Evolutionary conservation across 2,888 invertebrate genomes (phyloP), one percentile per base, ranked within the genome.

Genomic region (Eretmocerus hayati): DNA sequence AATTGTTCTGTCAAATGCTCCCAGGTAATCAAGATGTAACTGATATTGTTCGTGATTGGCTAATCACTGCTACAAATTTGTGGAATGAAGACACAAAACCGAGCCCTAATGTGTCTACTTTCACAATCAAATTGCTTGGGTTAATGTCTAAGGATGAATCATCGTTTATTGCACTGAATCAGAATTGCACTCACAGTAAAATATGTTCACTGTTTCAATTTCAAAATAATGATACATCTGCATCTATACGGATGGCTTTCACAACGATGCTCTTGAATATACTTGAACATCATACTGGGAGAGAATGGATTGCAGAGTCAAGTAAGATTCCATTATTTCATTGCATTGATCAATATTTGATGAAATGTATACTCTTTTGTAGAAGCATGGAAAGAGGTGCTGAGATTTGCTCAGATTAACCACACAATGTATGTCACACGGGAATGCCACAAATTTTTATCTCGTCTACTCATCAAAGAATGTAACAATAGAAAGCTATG

Each of bases 391-490:
- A 76, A 74, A 50, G 76, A 81, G 57, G 77, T 85, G 22, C 68
- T 86, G 4, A 75, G 74, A 48, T 77, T 81, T 42, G 81, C 80
- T 51, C 78, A 82, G 57, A 74, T 78, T 46, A 81, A 80, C 65
- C 80, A 82, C 52, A 87, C 87, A 0, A 73, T 87, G 33, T 88
- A 87, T 62, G 80, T 87, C 9, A 77, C 81, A 0, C 75, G 81
- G 32, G 82, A 84, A 62, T 80, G 82, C 6, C 80, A 82, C 46
- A 76, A 77, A 49, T 81, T 87, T 58, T 71, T 85, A 16, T 76
- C 64, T 42, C 51, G 56, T 5, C 52, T 71, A 20, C 55, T 71
- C 2, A 45, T 61, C 26, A 45, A 55, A 1, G 69, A 70, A 52
- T 58, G 60, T 22, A 55, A 54, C 3, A 64, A 70, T 39, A 36